phyloP scores from a whole-genome alignment of 1,140 invertebrate genomes.

The Hycleus phaleratus region DNA sequence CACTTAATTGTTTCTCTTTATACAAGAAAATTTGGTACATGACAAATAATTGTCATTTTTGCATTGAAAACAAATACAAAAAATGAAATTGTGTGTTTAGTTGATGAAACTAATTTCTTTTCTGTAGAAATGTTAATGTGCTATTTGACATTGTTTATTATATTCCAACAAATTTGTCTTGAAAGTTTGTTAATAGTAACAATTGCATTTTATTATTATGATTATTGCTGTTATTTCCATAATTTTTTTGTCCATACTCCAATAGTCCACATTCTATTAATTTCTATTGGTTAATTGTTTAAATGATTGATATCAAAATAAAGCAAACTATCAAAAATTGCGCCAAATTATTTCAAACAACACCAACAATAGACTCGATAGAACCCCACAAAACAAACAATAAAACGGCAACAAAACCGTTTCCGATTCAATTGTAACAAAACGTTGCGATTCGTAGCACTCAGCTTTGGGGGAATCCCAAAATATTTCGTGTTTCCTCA shows the following conservation, averaged over 20 bases:
- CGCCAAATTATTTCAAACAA: constrained; percentile 40
- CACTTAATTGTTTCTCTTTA: no score
- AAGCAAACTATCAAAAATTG: constrained; percentile 16
- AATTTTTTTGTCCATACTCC: constrained; percentile 21
- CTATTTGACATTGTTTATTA: constrained; percentile 23
- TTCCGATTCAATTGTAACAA: background rate
- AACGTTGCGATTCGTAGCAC: background rate
- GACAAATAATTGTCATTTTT: no score
- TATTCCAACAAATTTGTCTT: constrained; percentile 12
- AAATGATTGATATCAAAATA: constrained; percentile 27
- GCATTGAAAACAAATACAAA: no score
- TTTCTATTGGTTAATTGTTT: constrained; percentile 30
- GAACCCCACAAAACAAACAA: background rate
- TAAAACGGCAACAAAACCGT: background rate
- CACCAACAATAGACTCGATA: background rate
- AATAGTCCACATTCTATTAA: constrained; percentile 1
- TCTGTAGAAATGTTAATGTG: constrained; percentile 25
- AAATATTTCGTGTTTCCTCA: background rate
- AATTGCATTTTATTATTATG: constrained; percentile 17
- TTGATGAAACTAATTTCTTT: background rate
- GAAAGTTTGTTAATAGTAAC: constrained; percentile 15
- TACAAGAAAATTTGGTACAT: no score
- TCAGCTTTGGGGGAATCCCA: background rate
- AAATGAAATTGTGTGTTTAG: no score
- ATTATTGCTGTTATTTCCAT: constrained; percentile 31